A percentile compares a stretch with the other conserved stretches of the same genome.
Conservation (phyloP, 2,797 vertebrate species). For the Ispidina lecontei region DNA sequence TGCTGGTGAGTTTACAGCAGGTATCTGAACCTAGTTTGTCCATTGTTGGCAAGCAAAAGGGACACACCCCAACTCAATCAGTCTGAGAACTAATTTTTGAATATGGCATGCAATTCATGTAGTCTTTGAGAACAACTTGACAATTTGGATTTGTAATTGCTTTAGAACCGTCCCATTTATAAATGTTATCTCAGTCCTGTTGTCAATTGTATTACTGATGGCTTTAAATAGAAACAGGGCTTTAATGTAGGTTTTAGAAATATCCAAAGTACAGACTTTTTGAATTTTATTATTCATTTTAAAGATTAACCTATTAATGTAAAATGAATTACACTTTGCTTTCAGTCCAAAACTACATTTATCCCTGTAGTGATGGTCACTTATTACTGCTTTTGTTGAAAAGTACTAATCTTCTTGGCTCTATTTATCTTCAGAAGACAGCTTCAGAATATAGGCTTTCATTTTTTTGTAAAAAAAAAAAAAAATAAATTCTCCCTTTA, state of each 20-base stretch:
- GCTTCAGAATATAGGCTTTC: not conserved
- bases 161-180: not conserved
- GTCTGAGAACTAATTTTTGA: not conserved
- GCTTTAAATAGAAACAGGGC: not conserved
- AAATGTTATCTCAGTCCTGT: not conserved
- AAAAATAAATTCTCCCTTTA: not conserved
- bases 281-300: not conserved
- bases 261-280: not conserved
- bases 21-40: not conserved
- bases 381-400: not conserved
- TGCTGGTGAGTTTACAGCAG: not conserved
- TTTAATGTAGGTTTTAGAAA: not conserved
- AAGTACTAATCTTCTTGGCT: not conserved
- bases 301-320: not conserved
- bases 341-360: not conserved
- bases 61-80: fast-evolving
- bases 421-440: not conserved
- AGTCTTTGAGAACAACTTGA: not conserved
- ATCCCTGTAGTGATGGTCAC: not conserved
- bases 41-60: not conserved
- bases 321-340: not conserved
- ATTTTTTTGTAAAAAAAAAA: not conserved
- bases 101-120: not conserved
- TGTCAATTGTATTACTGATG: not conserved
- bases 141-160: not conserved